These are phyloP conservation scores for Diorhabda elongata DNA, from an alignment of 1,140 invertebrate genomes.

Conservation along the genomic window DNA sequence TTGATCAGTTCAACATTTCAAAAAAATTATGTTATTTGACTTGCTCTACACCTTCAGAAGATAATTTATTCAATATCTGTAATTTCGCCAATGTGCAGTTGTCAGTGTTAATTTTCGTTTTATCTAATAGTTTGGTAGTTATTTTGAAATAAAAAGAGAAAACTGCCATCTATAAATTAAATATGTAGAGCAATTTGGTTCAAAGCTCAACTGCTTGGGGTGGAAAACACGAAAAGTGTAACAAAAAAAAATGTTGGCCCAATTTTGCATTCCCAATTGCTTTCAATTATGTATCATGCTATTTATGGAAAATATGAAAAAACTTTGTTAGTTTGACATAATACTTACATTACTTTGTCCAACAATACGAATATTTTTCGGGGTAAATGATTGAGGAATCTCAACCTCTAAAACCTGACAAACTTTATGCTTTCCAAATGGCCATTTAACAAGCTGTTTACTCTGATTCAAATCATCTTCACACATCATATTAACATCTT, in stretches of 20 bases:
- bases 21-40: too few species aligned
- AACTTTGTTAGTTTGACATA: background rate
- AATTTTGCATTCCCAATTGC: too few species aligned
- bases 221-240: background rate
- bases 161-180: too few species aligned
- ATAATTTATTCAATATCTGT: too few species aligned
- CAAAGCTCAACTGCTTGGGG: background rate
- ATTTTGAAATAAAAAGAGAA: too few species aligned
- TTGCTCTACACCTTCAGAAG: too few species aligned
- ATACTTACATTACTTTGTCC: conserved; percentile 35
- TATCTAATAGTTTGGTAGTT: too few species aligned
- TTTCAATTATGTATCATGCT: conserved; percentile 1
- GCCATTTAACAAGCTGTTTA: conserved; percentile 26
- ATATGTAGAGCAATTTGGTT: too few species aligned
- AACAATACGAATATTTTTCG: conserved; percentile 33
- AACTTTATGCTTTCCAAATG: conserved; percentile 36
- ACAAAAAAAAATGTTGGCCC: background rate
- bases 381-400: conserved; percentile 24
- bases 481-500: background rate
- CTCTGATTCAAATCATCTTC: conserved; percentile 16
- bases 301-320: background rate
- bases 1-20: too few species aligned
- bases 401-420: conserved; percentile 36
- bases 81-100: too few species aligned
- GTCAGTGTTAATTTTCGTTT: too few species aligned